Evolutionary conservation across 2,888 invertebrate species (phyloP), one percentile per base, ranked within the genome.

Genomic region (Hirtodrosophila confusa): DNA sequence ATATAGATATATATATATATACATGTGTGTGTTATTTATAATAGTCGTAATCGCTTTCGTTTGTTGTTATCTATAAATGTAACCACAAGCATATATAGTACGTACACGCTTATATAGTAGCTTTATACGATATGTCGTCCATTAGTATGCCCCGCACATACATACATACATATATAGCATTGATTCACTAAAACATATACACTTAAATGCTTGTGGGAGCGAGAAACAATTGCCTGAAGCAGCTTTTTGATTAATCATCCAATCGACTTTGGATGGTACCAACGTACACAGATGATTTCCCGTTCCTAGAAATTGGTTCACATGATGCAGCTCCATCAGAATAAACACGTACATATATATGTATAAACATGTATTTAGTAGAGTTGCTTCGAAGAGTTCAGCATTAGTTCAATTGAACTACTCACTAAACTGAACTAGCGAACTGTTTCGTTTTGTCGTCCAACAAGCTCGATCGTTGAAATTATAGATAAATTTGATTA

Each of bases 181-280:
- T 56, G 61, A 73, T 66, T 73, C 68, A 57, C 63, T 45, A 36
- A 17, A 24, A 23, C 8, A 47, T 56, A 17, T 17, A 17, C 17
- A 17, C 17, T 17, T 17, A 17, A 17, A 17, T 17, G 17, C 17
- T 17, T 17, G 17, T 37, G 53, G n/a, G 49, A 54, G 23, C 43
- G 54, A 44, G 8, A 9, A 62, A 35, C 75, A 60, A 56, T 72
- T 66, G 72, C 8, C 37, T 29, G 27, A 48, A 55, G 37, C 65
- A 64, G 56, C 36, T 64, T 57, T 65, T 29, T 40, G 70, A 73
- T 73, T 73, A 75, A 75, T 73, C 73, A 73, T 62, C 75, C 17
- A 39, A 36, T 23, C 36, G 27, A 54, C 29, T 23, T 9, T 33
- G 37, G 31, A 9, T 2, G 11, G 3, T n/a, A 6, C 10, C 8